Evolutionary conservation across 2,113 vertebrate species (phyloP), one percentile per base, ranked within the genome.

Genomic region (Phaethornis superciliosus): DNA sequence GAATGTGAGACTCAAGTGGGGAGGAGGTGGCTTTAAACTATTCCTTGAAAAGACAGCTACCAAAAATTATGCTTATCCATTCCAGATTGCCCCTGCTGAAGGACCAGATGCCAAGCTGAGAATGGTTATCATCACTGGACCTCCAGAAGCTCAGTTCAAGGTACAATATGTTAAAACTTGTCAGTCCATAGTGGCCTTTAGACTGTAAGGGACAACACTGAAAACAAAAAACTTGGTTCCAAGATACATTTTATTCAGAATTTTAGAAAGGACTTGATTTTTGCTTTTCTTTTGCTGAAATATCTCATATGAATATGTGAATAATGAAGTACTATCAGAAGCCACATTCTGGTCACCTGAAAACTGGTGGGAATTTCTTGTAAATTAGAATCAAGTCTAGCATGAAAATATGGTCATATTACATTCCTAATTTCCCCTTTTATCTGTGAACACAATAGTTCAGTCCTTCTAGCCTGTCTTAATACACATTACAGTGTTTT

Each of bases 141-240:
- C 99, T 10, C 99, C 99, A 79, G 99, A 99, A 97, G 99, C 99
- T 97, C 99, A 99, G 96, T 99, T 99, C 96, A 99, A 99, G 99
- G 99, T 99, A 97, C 30, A 80, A 60, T 10, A 63, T 65, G 22
- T 4, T 35, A 71, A 85, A 77, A 46, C 52, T 44, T 86, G 46
- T 60, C 64, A 58, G 54, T 77, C 9, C 69, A 26, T 59, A 46
- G 42, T 27, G 32, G 54, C 44, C 76, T 96, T 79, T 70, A 32
- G 40, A n/a, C 28, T 24, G 8, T 52, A 82, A 81, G 21, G 65
- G 23, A 59, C 56, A 69, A 30, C 10, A 65, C 0, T 58, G 78
- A 85, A 85, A 92, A 35, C 17, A 33, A 56, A 83, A 33, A 18
- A 33, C 35, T 71, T 67, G 37, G 7, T 85, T 90, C 37, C 32